Conservation (phyloP, 2,797 vertebrate species). For the Adelosebastes latens region DNA sequence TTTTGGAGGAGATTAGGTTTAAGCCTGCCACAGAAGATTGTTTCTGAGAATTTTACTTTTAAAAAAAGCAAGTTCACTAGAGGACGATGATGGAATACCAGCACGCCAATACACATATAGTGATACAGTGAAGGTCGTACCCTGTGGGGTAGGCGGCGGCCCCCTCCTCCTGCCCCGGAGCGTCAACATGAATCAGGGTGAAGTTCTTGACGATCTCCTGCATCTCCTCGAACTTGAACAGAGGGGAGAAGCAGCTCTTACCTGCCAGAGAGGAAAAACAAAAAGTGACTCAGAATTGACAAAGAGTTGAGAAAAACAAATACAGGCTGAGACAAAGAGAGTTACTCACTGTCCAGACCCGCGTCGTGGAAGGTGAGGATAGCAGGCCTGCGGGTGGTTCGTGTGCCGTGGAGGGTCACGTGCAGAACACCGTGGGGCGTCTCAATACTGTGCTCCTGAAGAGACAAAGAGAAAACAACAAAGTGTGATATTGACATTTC, state of each 20-base stretch:
- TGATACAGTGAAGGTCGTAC: slow-evolving; percentile 59
- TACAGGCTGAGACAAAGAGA: background rate
- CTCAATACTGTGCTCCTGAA: slow-evolving; percentile 90
- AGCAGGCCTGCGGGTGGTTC: slow-evolving; percentile 88
- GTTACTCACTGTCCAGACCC: slow-evolving; percentile 89
- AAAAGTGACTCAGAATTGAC: background rate
- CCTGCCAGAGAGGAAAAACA: slow-evolving; percentile 70
- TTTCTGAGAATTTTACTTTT: slow-evolving; percentile 21
- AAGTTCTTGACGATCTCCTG: slow-evolving; percentile 95
- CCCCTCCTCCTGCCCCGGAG: slow-evolving; percentile 91
- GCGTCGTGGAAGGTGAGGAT: slow-evolving; percentile 93
- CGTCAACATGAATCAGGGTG: slow-evolving; percentile 90
- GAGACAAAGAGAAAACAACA: slow-evolving; percentile 39
- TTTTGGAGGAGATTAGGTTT: slow-evolving; percentile 54
- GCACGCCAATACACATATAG: background rate
- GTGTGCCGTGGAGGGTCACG: slow-evolving; percentile 88
- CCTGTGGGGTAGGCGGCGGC: slow-evolving; percentile 86
- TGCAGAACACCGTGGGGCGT: slow-evolving; percentile 89
- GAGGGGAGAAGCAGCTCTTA: slow-evolving; percentile 91
- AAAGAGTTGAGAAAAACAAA: background rate
- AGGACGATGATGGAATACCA: background rate
- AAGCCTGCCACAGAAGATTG: slow-evolving; percentile 34
- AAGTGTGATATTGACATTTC: background rate
- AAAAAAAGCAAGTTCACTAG: background rate
- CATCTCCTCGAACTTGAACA: slow-evolving; percentile 93